Percentiles rank a stretch among this genome's conserved stretches.
phyloP scores from a whole-genome alignment of 2,113 vertebrate genomes.

The Neopipo cinnamomea region DNA sequence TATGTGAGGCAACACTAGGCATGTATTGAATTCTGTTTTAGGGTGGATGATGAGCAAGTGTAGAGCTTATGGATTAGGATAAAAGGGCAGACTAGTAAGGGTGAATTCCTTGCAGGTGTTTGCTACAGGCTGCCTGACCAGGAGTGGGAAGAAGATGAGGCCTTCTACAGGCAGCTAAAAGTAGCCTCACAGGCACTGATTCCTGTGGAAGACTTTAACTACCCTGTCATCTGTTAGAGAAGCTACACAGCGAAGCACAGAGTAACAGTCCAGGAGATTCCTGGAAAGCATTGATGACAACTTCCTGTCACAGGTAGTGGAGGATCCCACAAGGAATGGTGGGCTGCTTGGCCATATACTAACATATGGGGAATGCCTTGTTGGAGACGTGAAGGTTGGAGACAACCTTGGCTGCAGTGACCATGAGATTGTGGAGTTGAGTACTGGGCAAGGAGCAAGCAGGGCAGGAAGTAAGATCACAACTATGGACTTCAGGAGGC shows the following conservation, averaged over 20 bases:
- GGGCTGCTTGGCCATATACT: neutral
- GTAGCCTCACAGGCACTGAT: neutral
- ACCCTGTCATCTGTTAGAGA: neutral
- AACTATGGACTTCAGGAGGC: neutral
- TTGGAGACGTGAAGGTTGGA: neutral
- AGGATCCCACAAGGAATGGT: neutral
- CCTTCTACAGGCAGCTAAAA: accelerated
- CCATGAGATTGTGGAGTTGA: neutral
- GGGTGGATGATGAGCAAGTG: too few species aligned
- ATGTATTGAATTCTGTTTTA: neutral
- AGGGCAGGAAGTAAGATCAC: neutral
- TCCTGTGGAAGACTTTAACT: neutral
- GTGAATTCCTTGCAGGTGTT: neutral
- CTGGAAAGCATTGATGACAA: neutral
- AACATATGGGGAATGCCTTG: neutral
- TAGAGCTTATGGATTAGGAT: neutral
- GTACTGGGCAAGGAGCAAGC: neutral
- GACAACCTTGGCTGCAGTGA: neutral
- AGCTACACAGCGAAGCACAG: neutral
- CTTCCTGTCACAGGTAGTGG: too few species aligned
- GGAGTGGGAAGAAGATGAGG: neutral
- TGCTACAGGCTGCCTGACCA: neutral
- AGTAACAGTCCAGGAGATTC: neutral
- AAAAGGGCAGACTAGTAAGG: neutral
- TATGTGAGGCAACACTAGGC: neutral